These are phyloP conservation scores for Phyllostomus discolor DNA, from an alignment of 2,113 vertebrate species.

Conservation along the genomic window DNA sequence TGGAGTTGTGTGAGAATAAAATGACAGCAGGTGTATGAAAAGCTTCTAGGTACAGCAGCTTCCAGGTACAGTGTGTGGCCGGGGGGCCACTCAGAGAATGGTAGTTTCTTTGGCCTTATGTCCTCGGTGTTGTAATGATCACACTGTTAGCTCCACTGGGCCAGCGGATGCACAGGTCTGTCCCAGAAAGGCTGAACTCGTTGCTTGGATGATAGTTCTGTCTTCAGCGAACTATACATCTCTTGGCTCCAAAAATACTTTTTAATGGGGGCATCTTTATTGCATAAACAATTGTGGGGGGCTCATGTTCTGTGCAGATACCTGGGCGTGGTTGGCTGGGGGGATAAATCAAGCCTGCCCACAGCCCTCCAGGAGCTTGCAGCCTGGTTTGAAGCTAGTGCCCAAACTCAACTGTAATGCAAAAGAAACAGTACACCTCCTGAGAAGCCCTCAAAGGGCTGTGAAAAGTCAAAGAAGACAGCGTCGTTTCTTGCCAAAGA, in stretches of 20 bases:
- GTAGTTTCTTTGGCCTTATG: background rate
- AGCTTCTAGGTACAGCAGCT: background rate
- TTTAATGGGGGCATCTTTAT: background rate
- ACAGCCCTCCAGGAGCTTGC: background rate
- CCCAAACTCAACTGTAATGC: no score
- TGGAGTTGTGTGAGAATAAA: background rate
- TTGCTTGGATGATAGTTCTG: background rate
- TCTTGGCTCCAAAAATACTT: background rate
- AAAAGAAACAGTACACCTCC: background rate
- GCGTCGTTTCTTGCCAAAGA: background rate
- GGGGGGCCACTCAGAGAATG: background rate
- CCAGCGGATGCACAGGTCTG: background rate
- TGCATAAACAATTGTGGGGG: background rate
- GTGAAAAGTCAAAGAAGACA: background rate
- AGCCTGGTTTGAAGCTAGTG: background rate
- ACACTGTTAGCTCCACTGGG: background rate
- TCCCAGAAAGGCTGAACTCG: background rate
- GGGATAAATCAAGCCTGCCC: background rate
- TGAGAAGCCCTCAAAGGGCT: background rate
- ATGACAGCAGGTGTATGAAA: background rate
- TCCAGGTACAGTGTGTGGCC: background rate
- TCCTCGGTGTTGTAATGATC: background rate
- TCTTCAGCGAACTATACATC: background rate
- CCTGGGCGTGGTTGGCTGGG: background rate
- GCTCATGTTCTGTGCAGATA: background rate